Base-by-base conservation (phyloP, 2,888 invertebrate genomes). In the Drosophila mulleri region DNA sequence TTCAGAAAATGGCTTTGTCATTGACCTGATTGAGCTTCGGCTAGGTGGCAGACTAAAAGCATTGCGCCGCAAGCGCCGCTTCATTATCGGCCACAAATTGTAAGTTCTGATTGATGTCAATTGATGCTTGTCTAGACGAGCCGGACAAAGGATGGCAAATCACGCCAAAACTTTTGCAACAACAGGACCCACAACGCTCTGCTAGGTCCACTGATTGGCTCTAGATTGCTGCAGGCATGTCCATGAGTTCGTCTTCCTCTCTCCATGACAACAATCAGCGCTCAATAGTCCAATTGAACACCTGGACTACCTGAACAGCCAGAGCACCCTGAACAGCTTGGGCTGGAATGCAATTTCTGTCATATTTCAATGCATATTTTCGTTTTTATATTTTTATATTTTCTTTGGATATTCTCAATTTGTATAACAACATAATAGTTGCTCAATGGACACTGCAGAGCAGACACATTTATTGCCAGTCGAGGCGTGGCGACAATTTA, bases 121-220 rank as follows among this genome's bases (percentile, higher is more conserved):
- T 76, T 65, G 65, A 37, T 29, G 59, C 52, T 57, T 47, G 76
- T 76, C 76, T 76, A 76, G 76, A 76, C 76, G 39, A 47, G 9
- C 16, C 12, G 47, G 41, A 57, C 64, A 48, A 23, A 50, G 39
- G 39, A 39, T 26, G 20, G 9, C 37, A 29, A 37, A 48, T 60
- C 29, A 48, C 18, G 48, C 20, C 14, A 29, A 12, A 56, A 54
- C 26, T 41, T 59, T 63, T 3, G 8, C 26, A 8, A n/a, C 14
- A 18, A 42, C n/a, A 23, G 20, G 26, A 56, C 29, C 41, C 16
- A 44, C 20, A 44, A 3, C 16, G 2, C 42, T 23, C 23, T 12
- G 23, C 26, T 35, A 20, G 12, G 6, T 32, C 7, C 20, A 66
- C 32, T 53, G 63, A 66, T 66, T 66, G 50, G 50, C 9, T 26